Conservation (phyloP, 2,888 invertebrate species). For the Athetis lepigone region DNA sequence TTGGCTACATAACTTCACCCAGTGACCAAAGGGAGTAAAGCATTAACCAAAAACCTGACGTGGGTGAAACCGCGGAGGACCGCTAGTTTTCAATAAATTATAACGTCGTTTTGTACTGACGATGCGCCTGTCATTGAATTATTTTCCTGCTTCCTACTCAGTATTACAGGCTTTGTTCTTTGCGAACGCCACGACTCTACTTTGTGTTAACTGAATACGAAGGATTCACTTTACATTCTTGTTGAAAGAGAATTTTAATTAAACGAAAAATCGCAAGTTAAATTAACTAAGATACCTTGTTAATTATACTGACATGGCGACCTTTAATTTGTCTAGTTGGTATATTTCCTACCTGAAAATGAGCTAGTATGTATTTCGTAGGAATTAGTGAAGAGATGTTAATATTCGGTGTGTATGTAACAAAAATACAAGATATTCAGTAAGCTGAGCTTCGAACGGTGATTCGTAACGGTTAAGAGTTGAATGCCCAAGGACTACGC, state of each 20-base stretch:
- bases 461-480: conserved; percentile 67
- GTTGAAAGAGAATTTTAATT: conserved; percentile 42
- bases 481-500: conserved; percentile 68
- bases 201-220: conserved; percentile 50
- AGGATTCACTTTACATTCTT: conserved; percentile 53
- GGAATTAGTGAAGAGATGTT: conserved; percentile 21
- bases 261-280: conserved; percentile 24
- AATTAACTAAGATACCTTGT: conserved; percentile 4
- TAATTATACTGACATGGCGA: conserved; percentile 15
- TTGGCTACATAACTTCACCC: too few relatives aligned
- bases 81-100: conserved; percentile 51
- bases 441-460: conserved; percentile 44
- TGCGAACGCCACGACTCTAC: conserved; percentile 35
- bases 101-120: conserved; percentile 40
- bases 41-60: too few relatives aligned
- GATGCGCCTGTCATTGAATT: conserved; percentile 62
- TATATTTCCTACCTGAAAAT: conserved; percentile 17
- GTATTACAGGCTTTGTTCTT: conserved; percentile 60
- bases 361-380: background rate
- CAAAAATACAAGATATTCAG: conserved; percentile 31
- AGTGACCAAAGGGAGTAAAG: too few relatives aligned
- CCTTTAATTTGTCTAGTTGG: conserved; percentile 4
- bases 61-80: too few relatives aligned
- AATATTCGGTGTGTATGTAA: conserved; percentile 22
- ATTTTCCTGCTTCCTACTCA: conserved; percentile 66